Evolutionary conservation across 2,888 invertebrate genomes (phyloP), one percentile per base, ranked within the genome.

Genomic region (Perithous albicinctus): DNA sequence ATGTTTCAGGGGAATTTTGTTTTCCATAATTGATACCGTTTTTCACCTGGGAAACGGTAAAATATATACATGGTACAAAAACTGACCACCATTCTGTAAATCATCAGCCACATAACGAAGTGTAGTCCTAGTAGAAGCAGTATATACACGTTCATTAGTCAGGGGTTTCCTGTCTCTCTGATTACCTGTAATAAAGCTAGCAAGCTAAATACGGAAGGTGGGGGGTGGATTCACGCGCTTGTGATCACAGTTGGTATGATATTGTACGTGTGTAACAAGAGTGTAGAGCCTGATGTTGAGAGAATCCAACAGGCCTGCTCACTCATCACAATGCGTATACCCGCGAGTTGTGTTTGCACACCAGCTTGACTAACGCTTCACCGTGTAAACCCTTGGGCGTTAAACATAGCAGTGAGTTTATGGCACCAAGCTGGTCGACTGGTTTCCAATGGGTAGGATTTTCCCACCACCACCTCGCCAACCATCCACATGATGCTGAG

Each of bases 391-490:
- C 48, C 61, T 38, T 38, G 48, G 38, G 43, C 43, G 70, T 75
- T 80, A 70, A 75, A 64, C 69, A 76, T 66, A 38, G 70, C 56
- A 35, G 6, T 48, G 66, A 72, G 59, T 80, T 66, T 72, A 80
- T 41, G 66, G 35, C 59, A 59, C 20, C 69, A 20, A 35, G 67
- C 12, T 63, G 46, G 26, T 66, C 8, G 46, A 32, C n/a, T n/a
- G 15, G 56, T 32, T 56, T 56, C 32, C 56, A n/a, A 56, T 32
- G 32, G 26, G 56, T n/a, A 32, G 29, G 15, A 5, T 56, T n/a
- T n/a, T 4, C 29, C 20, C 15, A 51, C 51, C 51, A 54, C 26
- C 15, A 18, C 48, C 48, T n/a, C 29, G 5, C n/a, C n/a, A 18
- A n/a, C 29, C 29, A 29, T 32, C 7, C 29, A n/a, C n/a, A 32